Base-by-base conservation (phyloP, 1,140 invertebrate genomes). In the Geopemphigus sp. region DNA sequence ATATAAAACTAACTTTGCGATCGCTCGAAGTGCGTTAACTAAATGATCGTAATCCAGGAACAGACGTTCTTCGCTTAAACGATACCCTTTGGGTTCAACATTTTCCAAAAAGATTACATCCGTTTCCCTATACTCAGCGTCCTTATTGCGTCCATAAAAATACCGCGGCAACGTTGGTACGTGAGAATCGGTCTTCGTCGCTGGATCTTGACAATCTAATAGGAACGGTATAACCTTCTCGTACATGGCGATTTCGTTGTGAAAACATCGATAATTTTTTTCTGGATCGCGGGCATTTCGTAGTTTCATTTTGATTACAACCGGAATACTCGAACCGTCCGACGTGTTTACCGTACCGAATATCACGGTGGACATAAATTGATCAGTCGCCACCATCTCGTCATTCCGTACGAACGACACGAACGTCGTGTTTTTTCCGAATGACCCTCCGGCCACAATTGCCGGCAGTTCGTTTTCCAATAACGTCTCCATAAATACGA, bases 1-100 rank as follows among this genome's bases (percentile, higher is more conserved):
- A n/a, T n/a, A n/a, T n/a, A n/a, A n/a, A 50, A 76, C 73, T 76
- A 2, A 81, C 78, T 81, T 81, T 4, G 47, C 81, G 54, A 80
- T 24, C 0, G 61, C 4, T 54, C 17, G 22, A n/a, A 81, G 12
- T 1, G 81, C 81, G 4, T 15, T 17, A 11, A 45, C 24, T 10
- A 81, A 11, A 39, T 81, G 81, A 39, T 81, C 10, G 11, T 68
- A 47, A 11, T 70, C 66, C 5, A 81, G 5, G 3, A 70, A 26
- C 10, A 57, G 24, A 24, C 76, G 68, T 26, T 57, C 29, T 50
- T 78, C 14, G 11, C 53, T 26, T 24, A 73, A 22, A 24, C 14
- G 12, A 11, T 32, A 81, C 4, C 64, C 74, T 32, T 47, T 4
- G 10, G 24, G 0, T 17, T 12, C 39, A 5, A 73, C 32, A 17